A percentile compares a stretch with the other conserved stretches of the same genome.
Conservation (phyloP, 2,113 vertebrate genomes). For the Eulemur macaco region DNA sequence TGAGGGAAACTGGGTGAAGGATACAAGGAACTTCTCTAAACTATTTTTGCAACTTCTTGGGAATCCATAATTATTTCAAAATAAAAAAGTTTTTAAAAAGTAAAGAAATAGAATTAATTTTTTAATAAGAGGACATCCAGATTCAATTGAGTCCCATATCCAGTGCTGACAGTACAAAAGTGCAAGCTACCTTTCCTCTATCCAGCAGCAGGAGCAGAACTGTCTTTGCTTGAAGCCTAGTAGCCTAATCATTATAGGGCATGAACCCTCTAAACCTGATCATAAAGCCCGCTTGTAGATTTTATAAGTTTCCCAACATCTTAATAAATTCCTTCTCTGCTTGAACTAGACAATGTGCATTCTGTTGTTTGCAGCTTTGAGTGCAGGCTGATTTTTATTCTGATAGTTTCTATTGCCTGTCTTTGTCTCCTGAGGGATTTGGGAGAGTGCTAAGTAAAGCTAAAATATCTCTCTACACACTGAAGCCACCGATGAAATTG, state of each 20-base stretch:
- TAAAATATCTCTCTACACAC: neutral
- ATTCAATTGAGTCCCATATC: neutral
- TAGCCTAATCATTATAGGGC: neutral
- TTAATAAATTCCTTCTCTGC: conserved; percentile 43
- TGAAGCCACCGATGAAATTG: conserved; percentile 24
- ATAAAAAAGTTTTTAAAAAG: neutral
- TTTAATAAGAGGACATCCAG: neutral
- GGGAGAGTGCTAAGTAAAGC: conserved; percentile 8
- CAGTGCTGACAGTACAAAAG: neutral
- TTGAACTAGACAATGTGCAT: neutral
- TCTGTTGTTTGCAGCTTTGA: conserved; percentile 34
- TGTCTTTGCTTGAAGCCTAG: neutral
- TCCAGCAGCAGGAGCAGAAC: neutral
- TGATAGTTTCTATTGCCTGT: neutral
- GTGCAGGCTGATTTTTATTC: conserved; percentile 26
- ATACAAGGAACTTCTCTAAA: neutral
- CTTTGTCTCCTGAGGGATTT: conserved; percentile 33
- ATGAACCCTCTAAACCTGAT: neutral
- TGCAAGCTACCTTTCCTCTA: neutral
- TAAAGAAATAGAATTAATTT: neutral
- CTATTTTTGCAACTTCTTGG: neutral
- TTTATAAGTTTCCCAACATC: neutral
- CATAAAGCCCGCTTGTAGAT: neutral
- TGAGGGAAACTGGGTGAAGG: neutral
- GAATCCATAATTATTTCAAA: neutral